These are phyloP conservation scores for Nymphalis urticae DNA, from an alignment of 2,888 invertebrate genomes.

Conservation along the genomic window DNA sequence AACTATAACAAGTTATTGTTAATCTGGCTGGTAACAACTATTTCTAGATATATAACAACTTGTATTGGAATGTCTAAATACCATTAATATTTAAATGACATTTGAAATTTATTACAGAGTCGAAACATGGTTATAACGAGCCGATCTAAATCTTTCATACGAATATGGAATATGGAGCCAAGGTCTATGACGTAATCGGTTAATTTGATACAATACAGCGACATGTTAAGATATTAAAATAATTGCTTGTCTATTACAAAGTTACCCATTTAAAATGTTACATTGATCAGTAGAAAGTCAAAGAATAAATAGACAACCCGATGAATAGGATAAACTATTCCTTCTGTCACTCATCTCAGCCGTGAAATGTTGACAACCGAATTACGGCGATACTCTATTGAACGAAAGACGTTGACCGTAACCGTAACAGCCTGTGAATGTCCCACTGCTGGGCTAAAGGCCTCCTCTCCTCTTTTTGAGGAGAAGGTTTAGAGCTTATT, in stretches of 20 bases:
- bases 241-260: background rate
- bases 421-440: no score
- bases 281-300: background rate
- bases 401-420: no score
- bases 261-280: background rate
- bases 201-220: slow-evolving; percentile 10
- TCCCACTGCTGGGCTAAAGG: no score
- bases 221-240: slow-evolving; percentile 11
- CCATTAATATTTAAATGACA: slow-evolving; percentile 2
- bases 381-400: no score
- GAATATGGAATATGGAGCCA: slow-evolving; percentile 13
- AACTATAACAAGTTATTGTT: no score
- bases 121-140: slow-evolving; percentile 3
- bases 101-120: background rate
- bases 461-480: no score
- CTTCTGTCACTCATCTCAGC: background rate
- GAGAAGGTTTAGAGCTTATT: no score
- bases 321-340: background rate
- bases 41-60: background rate
- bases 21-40: no score
- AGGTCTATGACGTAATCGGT: slow-evolving; percentile 25
- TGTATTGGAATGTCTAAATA: background rate
- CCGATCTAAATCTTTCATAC: slow-evolving; percentile 4
- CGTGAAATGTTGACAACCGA: no score
- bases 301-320: background rate